These are phyloP conservation scores for Aphrophora alni DNA, from an alignment of 2,888 invertebrate genomes.

Conservation along the genomic window DNA sequence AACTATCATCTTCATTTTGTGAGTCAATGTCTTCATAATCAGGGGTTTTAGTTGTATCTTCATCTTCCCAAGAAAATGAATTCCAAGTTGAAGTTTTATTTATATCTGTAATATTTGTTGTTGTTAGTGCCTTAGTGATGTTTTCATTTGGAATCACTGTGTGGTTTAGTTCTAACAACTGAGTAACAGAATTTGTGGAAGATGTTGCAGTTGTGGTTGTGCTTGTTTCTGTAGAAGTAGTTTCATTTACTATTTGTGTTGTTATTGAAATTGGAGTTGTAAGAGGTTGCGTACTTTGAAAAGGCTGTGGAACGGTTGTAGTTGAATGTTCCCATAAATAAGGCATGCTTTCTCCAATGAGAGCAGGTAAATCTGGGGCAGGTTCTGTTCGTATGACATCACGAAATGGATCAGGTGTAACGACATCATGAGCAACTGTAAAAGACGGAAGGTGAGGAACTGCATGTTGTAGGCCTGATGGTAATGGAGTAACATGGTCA, in stretches of 20 bases:
- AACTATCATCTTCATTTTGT: constrained; percentile 54
- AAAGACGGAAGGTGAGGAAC: constrained; percentile 45
- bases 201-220: constrained; percentile 44
- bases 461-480: constrained; percentile 41
- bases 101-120: not conserved
- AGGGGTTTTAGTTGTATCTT: constrained; percentile 47
- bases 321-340: constrained; percentile 37
- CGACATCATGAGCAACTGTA: constrained; percentile 47
- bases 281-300: not conserved
- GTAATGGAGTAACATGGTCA: constrained; percentile 55
- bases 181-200: not conserved
- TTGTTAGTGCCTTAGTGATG: not conserved
- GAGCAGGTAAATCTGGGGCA: constrained; percentile 45
- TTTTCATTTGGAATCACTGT: not conserved
- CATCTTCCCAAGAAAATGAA: constrained; percentile 15
- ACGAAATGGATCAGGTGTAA: constrained; percentile 45
- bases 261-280: constrained; percentile 20
- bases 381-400: constrained; percentile 45
- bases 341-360: constrained; percentile 44
- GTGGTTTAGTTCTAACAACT: not conserved
- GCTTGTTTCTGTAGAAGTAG: constrained; percentile 41
- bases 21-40: constrained; percentile 59
- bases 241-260: constrained; percentile 28
- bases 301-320: constrained; percentile 9
- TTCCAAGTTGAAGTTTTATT: not conserved